Conservation (phyloP, 2,888 invertebrate species). For the Erebia aethiops region DNA sequence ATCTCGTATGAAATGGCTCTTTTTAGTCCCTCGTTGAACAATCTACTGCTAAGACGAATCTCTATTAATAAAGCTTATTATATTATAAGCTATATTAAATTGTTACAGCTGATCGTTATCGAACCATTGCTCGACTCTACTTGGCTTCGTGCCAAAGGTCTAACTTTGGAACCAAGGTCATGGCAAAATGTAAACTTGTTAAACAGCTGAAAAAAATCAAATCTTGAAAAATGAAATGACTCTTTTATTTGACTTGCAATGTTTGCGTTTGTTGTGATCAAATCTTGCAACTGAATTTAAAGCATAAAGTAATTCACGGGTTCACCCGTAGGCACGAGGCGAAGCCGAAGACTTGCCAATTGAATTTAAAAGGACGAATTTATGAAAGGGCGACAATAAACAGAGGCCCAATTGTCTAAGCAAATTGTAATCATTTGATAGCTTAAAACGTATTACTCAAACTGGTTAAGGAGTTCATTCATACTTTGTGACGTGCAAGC, state of each 20-base stretch:
- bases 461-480: no score
- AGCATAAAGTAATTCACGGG: background rate
- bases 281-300: background rate
- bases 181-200: background rate
- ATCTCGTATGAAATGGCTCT: no score
- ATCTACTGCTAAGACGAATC: background rate
- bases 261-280: background rate
- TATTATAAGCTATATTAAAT: background rate
- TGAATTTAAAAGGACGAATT: no score
- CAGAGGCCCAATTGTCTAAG: no score
- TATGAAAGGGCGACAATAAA: no score
- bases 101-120: constrained; percentile 4
- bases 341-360: no score
- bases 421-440: no score
- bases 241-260: background rate
- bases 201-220: background rate
- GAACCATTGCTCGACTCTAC: background rate
- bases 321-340: no score
- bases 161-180: constrained; percentile 9
- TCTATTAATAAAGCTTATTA: background rate
- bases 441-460: no score
- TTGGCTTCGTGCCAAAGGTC: constrained; percentile 10
- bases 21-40: no score
- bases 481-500: no score
- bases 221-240: background rate